Evolutionary conservation across 1,140 invertebrate genomes (phyloP).

Genomic region (Bombus impatiens): DNA sequence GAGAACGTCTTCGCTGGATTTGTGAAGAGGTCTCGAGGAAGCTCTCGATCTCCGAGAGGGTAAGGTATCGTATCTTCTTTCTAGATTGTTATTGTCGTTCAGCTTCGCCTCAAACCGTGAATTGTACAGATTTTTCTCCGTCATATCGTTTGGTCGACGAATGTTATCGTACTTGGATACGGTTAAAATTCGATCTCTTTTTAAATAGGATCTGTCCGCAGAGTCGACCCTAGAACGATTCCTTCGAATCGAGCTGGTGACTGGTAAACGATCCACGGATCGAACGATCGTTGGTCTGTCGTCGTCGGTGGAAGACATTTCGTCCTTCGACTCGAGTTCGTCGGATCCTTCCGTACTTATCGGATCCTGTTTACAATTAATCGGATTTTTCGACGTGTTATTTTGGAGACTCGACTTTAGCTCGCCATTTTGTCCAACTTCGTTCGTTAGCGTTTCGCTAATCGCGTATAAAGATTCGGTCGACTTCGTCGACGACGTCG

Average conservation of each 20-base stretch:
- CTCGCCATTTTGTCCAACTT: conserved; percentile 2
- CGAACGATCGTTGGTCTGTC: conserved; percentile 39
- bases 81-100: conserved; percentile 15
- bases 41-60: conserved; percentile 67
- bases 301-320: conserved; percentile 61
- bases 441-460: conserved; percentile 64
- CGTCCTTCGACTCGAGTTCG: conserved; percentile 51
- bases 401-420: not conserved
- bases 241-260: conserved; percentile 65
- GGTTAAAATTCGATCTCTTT: not conserved
- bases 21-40: conserved; percentile 69
- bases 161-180: conserved; percentile 1
- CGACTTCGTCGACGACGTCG: conserved; percentile 75
- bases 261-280: conserved; percentile 33
- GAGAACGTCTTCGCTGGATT: conserved; percentile 75
- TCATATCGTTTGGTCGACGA: not conserved
- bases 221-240: conserved; percentile 66
- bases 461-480: conserved; percentile 76
- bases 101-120: not conserved
- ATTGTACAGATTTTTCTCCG: not conserved
- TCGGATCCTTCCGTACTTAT: conserved; percentile 19
- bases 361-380: not conserved
- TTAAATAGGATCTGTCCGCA: conserved; percentile 25
- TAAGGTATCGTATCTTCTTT: conserved; percentile 75
- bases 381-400: not conserved